Base-by-base conservation (phyloP, 2,113 vertebrate species). In the Sclerurus mexicanus region DNA sequence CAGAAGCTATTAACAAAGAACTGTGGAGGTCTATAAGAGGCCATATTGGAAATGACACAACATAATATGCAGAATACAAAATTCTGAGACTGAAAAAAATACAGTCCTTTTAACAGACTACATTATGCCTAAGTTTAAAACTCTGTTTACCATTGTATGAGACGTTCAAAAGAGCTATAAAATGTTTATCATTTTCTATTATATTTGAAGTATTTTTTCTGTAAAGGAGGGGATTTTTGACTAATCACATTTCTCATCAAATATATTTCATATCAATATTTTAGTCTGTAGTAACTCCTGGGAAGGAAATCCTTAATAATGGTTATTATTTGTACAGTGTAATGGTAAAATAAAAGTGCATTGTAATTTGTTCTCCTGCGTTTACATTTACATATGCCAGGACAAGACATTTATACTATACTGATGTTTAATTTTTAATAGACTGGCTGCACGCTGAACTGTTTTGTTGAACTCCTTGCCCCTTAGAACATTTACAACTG, bases 381-480 rank as follows among this genome's bases (percentile, higher is more conserved):
- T 91, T 77, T 89, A 59, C 33, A 25, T 89, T 31, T 44, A n/a
- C 3, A 4, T 24, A 50, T 3, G 6, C 22, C 50, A 91, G 22
- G 20, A 73, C 6, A 89, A 62, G 64, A 50, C n/a, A 49, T 59
- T 35, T 22, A 6, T 10, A 31, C 30, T 42, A 56, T 2, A 87
- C 0, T 14, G 18, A 67, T 58, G 7, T 28, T 77, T 64, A 59
- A 68, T 89, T 80, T 72, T 77, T 62, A 71, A 77, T 75, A 39
- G 33, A 52, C 13, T 3, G 0, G 8, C 42, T 75, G 47, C 0
- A 0, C 27, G 28, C 10, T 39, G 12, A 82, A 74, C 39, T 50
- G 49, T 49, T 93, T 50, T 63, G 30, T 23, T 50, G 42, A 20
- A 37, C 25, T 79, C 17, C 23, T 50, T 58, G 11, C 59, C 15